A percentile compares a stretch with the other conserved stretches of the same genome.
Conservation (phyloP, 2,888 invertebrate genomes). For the Corythucha ciliata region DNA sequence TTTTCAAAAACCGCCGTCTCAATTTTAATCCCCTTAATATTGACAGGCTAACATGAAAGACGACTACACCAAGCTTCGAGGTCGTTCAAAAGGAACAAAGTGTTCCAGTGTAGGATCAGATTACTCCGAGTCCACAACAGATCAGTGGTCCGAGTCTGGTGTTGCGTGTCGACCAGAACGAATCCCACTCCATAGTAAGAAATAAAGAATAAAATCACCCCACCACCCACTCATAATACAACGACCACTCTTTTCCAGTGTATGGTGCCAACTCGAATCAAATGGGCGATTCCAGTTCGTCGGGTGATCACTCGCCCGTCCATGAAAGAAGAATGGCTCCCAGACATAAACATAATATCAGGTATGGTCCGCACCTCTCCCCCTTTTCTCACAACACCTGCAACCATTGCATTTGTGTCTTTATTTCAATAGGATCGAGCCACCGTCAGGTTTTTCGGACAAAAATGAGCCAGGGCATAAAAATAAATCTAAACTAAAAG, state of each 20-base stretch:
- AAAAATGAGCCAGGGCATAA: slow-evolving; percentile 31
- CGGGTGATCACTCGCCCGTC: slow-evolving; percentile 46
- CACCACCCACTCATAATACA: not conserved
- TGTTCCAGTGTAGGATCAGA: slow-evolving; percentile 38
- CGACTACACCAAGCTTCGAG: slow-evolving; percentile 36
- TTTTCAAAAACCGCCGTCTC: too few relatives aligned
- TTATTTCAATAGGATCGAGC: slow-evolving; percentile 33
- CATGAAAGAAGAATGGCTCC: slow-evolving; percentile 41
- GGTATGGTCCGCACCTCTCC: slow-evolving; percentile 29
- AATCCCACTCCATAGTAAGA: slow-evolving; percentile 32
- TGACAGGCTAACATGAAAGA: slow-evolving; percentile 35
- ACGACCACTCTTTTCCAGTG: slow-evolving; percentile 12
- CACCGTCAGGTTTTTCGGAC: slow-evolving; percentile 37
- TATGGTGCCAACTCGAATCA: slow-evolving; percentile 22
- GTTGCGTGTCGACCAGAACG: slow-evolving; percentile 27
- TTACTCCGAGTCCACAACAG: slow-evolving; percentile 36
- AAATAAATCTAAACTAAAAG: slow-evolving; percentile 28
- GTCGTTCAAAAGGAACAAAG: slow-evolving; percentile 35
- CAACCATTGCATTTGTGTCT: not conserved
- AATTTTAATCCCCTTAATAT: too few relatives aligned
- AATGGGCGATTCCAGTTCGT: slow-evolving; percentile 43
- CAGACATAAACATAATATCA: slow-evolving; percentile 36
- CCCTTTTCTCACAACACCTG: not conserved
- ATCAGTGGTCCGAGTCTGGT: slow-evolving; percentile 36
- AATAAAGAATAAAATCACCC: not conserved